Conservation (phyloP, 2,888 invertebrate species). For the Trimorus sp. region DNA sequence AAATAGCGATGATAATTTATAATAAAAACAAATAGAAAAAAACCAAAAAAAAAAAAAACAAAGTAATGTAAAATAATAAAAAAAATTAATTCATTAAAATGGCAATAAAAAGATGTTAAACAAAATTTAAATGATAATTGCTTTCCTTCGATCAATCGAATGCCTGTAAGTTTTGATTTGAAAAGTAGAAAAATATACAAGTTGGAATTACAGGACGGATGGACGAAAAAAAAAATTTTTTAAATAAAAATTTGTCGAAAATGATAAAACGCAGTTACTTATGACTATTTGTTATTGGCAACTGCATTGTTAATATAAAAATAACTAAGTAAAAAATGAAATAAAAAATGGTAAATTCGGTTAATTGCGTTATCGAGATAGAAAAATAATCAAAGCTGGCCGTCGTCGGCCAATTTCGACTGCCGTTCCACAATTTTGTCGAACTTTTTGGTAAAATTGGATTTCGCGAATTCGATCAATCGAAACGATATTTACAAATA, state of each 20-base stretch:
- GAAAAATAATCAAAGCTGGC: constrained; percentile 44
- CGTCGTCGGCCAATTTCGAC: constrained; percentile 12
- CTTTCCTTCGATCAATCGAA: too few relatives aligned
- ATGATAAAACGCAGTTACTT: constrained; percentile 7
- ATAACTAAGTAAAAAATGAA: constrained; percentile 9
- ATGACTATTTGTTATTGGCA: constrained; percentile 22
- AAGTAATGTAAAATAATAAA: too few relatives aligned
- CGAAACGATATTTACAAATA: too few relatives aligned
- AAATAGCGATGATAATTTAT: too few relatives aligned
- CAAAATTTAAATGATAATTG: too few relatives aligned
- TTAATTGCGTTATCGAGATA: constrained; percentile 29
- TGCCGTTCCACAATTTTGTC: neutral
- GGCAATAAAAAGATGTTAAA: too few relatives aligned
- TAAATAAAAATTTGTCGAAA: neutral
- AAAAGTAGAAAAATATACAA: constrained; percentile 26
- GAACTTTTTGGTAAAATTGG: neutral
- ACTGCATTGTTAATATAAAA: constrained; percentile 36
- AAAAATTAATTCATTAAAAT: too few relatives aligned
- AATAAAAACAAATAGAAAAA: too few relatives aligned
- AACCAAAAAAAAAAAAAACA: too few relatives aligned
- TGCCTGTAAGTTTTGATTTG: neutral
- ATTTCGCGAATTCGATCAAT: too few relatives aligned
- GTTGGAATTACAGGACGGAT: constrained; percentile 22
- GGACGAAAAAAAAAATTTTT: constrained; percentile 15
- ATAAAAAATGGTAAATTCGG: constrained; percentile 26